These are phyloP conservation scores for Nasonovia ribisnigri DNA, from an alignment of 2,888 invertebrate species.

Conservation along the genomic window DNA sequence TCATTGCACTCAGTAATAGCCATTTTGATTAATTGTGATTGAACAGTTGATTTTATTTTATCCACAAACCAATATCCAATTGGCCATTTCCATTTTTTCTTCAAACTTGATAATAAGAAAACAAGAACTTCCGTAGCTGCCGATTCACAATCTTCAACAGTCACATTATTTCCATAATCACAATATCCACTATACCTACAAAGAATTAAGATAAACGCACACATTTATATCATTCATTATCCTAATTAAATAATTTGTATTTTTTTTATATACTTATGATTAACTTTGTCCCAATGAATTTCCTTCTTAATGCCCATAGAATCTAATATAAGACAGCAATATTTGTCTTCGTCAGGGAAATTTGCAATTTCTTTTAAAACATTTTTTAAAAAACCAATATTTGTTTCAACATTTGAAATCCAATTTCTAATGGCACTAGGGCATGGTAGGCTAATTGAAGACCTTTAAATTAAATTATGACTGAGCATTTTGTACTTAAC, in stretches of 20 bases:
- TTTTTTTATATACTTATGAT: too few relatives aligned
- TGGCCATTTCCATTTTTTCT: constrained; percentile 29
- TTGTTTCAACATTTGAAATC: too few relatives aligned
- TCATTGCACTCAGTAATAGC: too few relatives aligned
- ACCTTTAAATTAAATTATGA: too few relatives aligned
- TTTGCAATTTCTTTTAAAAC: not conserved
- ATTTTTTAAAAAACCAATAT: not conserved
- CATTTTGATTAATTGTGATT: not conserved
- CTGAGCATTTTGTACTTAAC: too few relatives aligned
- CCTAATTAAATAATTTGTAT: too few relatives aligned
- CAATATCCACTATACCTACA: constrained; percentile 27
- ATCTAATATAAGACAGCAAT: constrained; percentile 14
- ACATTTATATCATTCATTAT: too few relatives aligned
- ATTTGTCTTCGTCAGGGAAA: not conserved
- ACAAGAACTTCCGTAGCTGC: constrained; percentile 9
- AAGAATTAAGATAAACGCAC: too few relatives aligned
- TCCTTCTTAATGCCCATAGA: constrained; percentile 4
- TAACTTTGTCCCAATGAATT: too few relatives aligned
- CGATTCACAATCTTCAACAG: constrained; percentile 31
- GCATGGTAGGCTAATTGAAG: too few relatives aligned
- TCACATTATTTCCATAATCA: constrained; percentile 22
- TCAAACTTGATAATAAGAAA: not conserved
- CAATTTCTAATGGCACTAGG: too few relatives aligned
- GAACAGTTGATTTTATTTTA: constrained; percentile 8
- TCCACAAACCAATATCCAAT: constrained; percentile 37